Percentiles rank a stretch among this genome's conserved stretches.
phyloP scores from a whole-genome alignment of 1,140 invertebrate species.

The Bombus sylvicola region DNA sequence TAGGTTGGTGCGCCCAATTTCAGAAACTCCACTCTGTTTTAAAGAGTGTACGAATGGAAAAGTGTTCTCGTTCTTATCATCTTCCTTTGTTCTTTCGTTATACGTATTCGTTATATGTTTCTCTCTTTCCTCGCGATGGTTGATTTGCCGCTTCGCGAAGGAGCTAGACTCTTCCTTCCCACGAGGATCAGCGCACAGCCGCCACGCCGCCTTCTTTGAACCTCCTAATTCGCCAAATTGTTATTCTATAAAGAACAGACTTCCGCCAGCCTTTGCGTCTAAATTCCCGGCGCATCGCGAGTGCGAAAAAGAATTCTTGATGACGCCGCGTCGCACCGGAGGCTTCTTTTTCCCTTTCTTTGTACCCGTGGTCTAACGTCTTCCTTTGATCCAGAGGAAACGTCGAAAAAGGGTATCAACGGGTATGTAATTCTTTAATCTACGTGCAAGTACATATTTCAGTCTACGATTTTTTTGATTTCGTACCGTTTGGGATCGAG shows the following conservation, averaged over 20 bases:
- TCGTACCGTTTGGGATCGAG: too few species aligned
- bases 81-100: constrained; percentile 28
- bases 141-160: constrained; percentile 14
- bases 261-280: constrained; percentile 52
- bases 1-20: too few species aligned
- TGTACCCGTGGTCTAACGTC: background rate
- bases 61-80: too few species aligned
- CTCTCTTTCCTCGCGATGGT: constrained; percentile 15
- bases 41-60: too few species aligned
- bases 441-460: too few species aligned
- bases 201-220: constrained; percentile 72
- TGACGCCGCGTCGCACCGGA: background rate
- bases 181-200: constrained; percentile 50
- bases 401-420: background rate
- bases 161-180: constrained; percentile 24
- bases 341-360: background rate
- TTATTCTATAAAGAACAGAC: constrained; percentile 73
- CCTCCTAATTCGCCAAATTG: constrained; percentile 77
- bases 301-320: constrained; percentile 48
- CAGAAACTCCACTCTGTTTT: too few species aligned
- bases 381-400: constrained; percentile 12
- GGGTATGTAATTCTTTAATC: background rate
- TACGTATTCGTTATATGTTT: constrained; percentile 5
- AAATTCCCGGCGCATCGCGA: constrained; percentile 23
- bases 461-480: background rate